Evolutionary conservation across 2,797 vertebrate species (phyloP).

Genomic region (Anguilla anguilla): DNA sequence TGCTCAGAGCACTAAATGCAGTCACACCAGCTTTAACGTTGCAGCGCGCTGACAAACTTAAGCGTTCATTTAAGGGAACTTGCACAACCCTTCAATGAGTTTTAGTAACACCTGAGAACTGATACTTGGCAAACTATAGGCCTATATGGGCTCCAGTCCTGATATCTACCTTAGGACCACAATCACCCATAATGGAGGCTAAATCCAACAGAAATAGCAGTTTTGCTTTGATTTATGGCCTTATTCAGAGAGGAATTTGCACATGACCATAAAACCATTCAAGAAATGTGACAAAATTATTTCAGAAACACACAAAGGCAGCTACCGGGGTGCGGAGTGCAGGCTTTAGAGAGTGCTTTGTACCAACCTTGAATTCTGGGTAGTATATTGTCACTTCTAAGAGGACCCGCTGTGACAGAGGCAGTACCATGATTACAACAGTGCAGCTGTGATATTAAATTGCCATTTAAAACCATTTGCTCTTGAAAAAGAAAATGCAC

Average conservation of each 20-base stretch:
- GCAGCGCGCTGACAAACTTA: not conserved
- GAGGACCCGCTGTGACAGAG: not conserved
- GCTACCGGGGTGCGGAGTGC: too few relatives aligned
- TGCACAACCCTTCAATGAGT: not conserved
- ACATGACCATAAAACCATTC: not conserved
- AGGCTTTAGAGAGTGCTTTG: not conserved
- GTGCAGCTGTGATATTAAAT: not conserved
- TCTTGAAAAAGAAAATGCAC: too few relatives aligned
- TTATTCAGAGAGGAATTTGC: not conserved
- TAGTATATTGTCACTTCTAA: not conserved
- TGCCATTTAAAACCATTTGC: not conserved
- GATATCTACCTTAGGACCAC: not conserved
- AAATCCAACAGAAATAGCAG: not conserved
- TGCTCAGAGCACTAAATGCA: not conserved
- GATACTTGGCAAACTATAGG: not conserved
- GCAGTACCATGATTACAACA: not conserved
- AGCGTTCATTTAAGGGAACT: not conserved
- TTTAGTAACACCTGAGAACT: not conserved
- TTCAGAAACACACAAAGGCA: too few relatives aligned
- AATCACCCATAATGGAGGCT: not conserved
- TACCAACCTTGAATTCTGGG: not conserved
- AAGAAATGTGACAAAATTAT: not conserved
- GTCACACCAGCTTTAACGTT: not conserved
- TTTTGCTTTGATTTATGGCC: not conserved
- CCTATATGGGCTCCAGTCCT: not conserved